Conservation (phyloP, 2,888 invertebrate genomes). For the Lithophane semibrunnea region DNA sequence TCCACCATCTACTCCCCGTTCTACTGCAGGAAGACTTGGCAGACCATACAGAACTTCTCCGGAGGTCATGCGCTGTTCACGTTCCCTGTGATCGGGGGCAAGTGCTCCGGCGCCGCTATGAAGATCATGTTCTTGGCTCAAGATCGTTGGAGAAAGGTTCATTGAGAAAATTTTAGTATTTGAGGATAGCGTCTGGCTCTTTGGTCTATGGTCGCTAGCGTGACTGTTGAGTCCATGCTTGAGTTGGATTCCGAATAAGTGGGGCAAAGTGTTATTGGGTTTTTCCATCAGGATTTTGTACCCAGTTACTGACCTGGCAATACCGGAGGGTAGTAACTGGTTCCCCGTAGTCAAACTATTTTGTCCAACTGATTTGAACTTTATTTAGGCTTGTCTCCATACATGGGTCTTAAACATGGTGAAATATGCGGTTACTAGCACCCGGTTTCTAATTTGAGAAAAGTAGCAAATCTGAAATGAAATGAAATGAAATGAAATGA, state of each 20-base stretch:
- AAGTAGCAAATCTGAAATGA: too few species aligned
- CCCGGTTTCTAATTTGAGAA: too few species aligned
- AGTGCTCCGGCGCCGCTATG: slow-evolving; percentile 99
- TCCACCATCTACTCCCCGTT: slow-evolving; percentile 96
- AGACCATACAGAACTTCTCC: slow-evolving; percentile 92
- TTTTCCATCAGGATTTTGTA: neutral
- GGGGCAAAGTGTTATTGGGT: neutral
- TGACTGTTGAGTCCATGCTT: neutral
- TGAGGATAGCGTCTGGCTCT: neutral
- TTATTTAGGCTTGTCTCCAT: neutral
- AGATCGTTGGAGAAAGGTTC: slow-evolving; percentile 94
- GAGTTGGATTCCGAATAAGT: neutral
- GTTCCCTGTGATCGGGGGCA: slow-evolving; percentile 96
- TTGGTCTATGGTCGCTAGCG: neutral
- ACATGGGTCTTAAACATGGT: too few species aligned
- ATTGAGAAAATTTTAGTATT: neutral
- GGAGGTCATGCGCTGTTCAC: slow-evolving; percentile 97
- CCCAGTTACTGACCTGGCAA: neutral
- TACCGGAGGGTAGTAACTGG: too few species aligned
- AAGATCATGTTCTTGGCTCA: slow-evolving; percentile 98
- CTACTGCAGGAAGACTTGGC: slow-evolving; percentile 94
- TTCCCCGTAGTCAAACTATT: too few species aligned
- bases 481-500: too few species aligned
- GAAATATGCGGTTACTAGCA: too few species aligned
- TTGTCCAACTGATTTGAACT: too few species aligned